phyloP scores from a whole-genome alignment of 2,888 invertebrate species.

The Pseudoips prasinana region DNA sequence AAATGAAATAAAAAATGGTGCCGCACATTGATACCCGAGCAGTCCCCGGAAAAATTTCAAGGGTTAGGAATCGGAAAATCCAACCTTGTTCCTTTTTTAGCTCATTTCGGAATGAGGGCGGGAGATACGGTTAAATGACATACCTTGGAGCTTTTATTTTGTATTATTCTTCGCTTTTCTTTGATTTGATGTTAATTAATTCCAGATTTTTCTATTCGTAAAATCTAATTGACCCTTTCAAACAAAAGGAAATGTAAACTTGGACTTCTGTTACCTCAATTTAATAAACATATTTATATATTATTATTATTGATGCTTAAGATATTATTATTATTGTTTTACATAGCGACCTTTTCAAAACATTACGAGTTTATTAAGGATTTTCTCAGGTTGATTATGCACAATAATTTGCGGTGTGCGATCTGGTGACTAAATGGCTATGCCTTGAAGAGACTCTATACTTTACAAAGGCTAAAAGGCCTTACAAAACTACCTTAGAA shows the following conservation, averaged over 20 bases:
- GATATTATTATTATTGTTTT: too few relatives aligned
- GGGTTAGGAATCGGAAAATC: slow-evolving; percentile 48
- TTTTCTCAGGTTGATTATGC: too few relatives aligned
- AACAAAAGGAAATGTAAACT: slow-evolving; percentile 26
- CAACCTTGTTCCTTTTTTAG: slow-evolving; percentile 26
- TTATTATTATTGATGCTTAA: too few relatives aligned
- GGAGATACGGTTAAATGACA: slow-evolving; percentile 28
- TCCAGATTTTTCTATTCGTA: slow-evolving; percentile 18
- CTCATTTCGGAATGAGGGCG: slow-evolving; percentile 26
- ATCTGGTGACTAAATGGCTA: too few relatives aligned
- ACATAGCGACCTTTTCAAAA: too few relatives aligned
- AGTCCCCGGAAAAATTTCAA: slow-evolving; percentile 36
- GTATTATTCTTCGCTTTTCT: slow-evolving; percentile 21
- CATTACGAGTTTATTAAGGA: too few relatives aligned
- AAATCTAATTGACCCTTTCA: slow-evolving; percentile 13
- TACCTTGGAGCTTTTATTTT: slow-evolving; percentile 29
- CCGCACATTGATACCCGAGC: slow-evolving; percentile 30
- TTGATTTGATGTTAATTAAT: slow-evolving; percentile 30
- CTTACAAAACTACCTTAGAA: too few relatives aligned
- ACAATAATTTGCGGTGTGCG: too few relatives aligned
- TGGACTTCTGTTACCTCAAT: too few relatives aligned
- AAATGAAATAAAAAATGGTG: slow-evolving; percentile 49
- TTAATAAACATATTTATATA: too few relatives aligned
- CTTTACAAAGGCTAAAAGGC: too few relatives aligned
- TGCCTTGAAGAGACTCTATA: too few relatives aligned